A percentile compares a stretch with the other conserved stretches of the same genome.
phyloP scores from a whole-genome alignment of 2,113 vertebrate species.

The Porphyrio hochstetteri region DNA sequence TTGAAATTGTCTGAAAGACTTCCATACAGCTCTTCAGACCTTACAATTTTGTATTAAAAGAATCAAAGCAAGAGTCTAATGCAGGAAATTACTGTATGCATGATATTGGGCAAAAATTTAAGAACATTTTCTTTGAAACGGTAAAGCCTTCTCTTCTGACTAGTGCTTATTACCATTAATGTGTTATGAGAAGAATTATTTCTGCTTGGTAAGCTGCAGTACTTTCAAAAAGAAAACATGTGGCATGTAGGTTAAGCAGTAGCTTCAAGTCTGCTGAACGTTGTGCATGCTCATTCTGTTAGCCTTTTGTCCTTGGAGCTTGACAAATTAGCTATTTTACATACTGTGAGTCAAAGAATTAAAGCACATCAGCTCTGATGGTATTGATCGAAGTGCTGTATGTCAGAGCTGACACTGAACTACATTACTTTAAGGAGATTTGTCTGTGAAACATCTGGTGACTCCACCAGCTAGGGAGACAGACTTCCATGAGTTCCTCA shows the following conservation, averaged over 20 bases:
- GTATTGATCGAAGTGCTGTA: neutral
- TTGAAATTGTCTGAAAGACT: neutral
- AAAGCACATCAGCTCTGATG: neutral
- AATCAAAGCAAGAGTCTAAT: neutral
- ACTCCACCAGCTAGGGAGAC: neutral
- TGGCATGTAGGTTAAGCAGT: neutral
- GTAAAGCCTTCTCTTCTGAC: neutral
- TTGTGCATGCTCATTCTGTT: neutral
- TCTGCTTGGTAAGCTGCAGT: neutral
- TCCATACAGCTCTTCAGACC: neutral
- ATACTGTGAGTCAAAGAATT: neutral
- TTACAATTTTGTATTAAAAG: neutral
- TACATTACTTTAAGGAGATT: neutral
- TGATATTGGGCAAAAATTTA: neutral
- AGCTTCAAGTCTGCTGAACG: neutral
- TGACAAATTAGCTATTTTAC: neutral
- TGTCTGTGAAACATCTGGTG: slow-evolving; percentile 4
- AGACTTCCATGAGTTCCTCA: neutral
- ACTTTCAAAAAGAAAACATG: neutral
- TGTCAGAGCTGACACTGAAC: neutral
- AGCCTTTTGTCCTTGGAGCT: neutral
- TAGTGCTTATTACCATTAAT: neutral
- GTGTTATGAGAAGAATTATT: neutral
- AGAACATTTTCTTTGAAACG: neutral
- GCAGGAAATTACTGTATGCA: neutral